Conservation (phyloP, 2,113 vertebrate genomes). For the Aptenodytes patagonicus region DNA sequence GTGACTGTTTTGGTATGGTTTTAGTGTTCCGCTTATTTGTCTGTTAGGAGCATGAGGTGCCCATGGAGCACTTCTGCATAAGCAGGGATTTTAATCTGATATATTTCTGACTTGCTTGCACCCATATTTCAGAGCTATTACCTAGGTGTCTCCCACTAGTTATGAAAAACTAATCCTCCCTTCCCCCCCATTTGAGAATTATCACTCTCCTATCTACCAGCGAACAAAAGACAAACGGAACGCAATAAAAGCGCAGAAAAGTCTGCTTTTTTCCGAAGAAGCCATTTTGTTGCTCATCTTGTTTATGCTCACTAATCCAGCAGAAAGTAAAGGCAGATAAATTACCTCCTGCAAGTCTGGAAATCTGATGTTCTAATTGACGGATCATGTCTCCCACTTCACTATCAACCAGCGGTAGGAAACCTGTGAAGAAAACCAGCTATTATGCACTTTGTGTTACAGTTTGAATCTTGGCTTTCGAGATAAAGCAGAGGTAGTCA, state of each 20-base stretch:
- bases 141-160: neutral
- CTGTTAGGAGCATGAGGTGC: neutral
- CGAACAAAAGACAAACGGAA: neutral
- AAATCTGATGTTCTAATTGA: neutral
- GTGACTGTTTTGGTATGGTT: neutral
- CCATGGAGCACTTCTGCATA: neutral
- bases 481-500: neutral
- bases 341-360: slow-evolving; percentile 37
- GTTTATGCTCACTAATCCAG: neutral
- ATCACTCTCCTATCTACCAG: neutral
- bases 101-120: neutral
- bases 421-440: neutral
- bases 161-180: neutral
- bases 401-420: rapidly evolving
- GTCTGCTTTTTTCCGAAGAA: neutral
- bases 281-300: neutral
- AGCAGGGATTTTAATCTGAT: neutral
- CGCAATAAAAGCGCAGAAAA: neutral
- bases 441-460: neutral
- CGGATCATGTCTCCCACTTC: rapidly evolving
- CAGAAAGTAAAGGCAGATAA: neutral
- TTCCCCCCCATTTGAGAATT: neutral
- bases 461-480: neutral
- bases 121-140: neutral
- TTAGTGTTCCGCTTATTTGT: neutral